Percentiles rank a stretch among this genome's conserved stretches.
These are phyloP conservation scores for Nymphalis io DNA, from an alignment of 1,140 invertebrate species.

Conservation along the genomic window DNA sequence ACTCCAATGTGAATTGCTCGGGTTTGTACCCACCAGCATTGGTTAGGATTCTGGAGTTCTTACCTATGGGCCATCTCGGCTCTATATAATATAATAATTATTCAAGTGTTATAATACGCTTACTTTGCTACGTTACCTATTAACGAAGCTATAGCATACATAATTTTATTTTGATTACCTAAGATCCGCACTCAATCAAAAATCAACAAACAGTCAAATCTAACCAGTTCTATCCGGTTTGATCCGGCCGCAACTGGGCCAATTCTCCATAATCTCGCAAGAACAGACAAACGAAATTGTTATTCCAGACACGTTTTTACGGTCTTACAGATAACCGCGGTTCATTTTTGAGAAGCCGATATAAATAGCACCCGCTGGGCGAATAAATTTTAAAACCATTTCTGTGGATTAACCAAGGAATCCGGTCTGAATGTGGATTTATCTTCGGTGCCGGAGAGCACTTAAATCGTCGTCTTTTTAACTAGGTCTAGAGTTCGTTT, in stretches of 20 bases:
- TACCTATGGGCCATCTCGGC: no score
- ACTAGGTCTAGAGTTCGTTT: conserved; percentile 13
- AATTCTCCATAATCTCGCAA: conserved; percentile 18
- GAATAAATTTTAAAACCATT: conserved; percentile 72
- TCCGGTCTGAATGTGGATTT: conserved; percentile 36
- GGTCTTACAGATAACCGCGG: conserved; percentile 66
- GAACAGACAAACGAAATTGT: conserved; percentile 46
- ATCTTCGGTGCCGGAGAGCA: conserved; percentile 27
- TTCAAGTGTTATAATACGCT: no score
- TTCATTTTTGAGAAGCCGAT: conserved; percentile 72
- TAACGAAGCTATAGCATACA: no score
- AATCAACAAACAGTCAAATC: neutral
- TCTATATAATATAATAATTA: no score
- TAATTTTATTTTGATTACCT: no score
- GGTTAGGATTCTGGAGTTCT: no score
- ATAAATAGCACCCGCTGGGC: conserved; percentile 68
- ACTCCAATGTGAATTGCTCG: no score
- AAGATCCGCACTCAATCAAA: neutral
- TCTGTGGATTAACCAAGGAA: conserved; percentile 51
- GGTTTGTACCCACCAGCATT: no score
- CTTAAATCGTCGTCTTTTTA: conserved; percentile 34
- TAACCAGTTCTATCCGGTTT: neutral
- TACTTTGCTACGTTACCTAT: no score
- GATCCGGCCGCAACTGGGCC: conserved; percentile 14
- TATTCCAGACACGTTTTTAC: conserved; percentile 67